phyloP scores from a whole-genome alignment of 2,888 invertebrate genomes.

The Leptopterna dolabrata region DNA sequence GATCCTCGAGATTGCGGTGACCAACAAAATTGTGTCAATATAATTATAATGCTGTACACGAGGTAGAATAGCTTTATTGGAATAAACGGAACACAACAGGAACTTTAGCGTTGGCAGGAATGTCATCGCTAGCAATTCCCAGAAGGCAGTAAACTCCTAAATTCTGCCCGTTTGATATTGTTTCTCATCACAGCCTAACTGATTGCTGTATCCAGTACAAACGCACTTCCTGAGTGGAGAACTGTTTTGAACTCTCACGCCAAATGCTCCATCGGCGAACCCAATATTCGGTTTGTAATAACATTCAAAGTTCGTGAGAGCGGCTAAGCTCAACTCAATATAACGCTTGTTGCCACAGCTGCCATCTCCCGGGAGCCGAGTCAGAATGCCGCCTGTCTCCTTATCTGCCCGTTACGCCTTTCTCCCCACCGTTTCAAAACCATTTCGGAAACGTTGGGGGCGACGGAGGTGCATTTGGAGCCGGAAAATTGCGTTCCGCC shows the following conservation, averaged over 20 bases:
- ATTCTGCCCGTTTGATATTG: background rate
- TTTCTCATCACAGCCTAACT: background rate
- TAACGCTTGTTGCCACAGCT: constrained; percentile 36
- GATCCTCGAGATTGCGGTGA: too few relatives aligned
- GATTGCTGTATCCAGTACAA: background rate
- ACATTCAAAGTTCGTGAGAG: constrained; percentile 42
- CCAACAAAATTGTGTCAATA: too few relatives aligned
- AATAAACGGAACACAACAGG: too few relatives aligned
- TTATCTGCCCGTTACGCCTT: background rate
- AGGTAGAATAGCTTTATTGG: too few relatives aligned
- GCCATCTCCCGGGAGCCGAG: background rate
- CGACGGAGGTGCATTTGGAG: constrained; percentile 4
- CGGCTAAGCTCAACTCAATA: constrained; percentile 36
- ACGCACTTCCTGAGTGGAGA: background rate
- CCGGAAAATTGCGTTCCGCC: constrained; percentile 47
- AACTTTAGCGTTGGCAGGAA: too few relatives aligned
- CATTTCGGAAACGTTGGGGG: constrained; percentile 18
- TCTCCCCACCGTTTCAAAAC: background rate
- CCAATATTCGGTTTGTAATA: constrained; percentile 37
- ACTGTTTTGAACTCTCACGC: background rate
- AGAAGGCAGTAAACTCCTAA: too few relatives aligned
- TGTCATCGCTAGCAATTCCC: too few relatives aligned
- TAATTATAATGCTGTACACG: too few relatives aligned
- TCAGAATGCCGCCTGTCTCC: background rate
- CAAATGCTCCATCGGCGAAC: background rate